Conservation (phyloP, 1,140 invertebrate genomes). For the Pachypeltis micranthus region DNA sequence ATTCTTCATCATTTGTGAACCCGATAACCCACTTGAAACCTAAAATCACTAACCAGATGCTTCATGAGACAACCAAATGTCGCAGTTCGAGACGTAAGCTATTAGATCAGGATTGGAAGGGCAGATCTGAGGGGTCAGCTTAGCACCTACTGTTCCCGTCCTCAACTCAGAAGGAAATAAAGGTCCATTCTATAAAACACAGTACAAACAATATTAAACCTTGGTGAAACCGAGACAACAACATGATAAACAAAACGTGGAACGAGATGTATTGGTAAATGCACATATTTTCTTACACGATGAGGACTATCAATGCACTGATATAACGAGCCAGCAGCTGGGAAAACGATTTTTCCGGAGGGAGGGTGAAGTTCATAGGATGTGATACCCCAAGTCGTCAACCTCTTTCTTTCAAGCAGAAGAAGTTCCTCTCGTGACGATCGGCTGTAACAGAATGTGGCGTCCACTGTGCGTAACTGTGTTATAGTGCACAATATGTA, state of each 20-base stretch:
- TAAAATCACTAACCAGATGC: slow-evolving; percentile 45
- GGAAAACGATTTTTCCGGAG: slow-evolving; percentile 77
- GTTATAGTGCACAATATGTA: slow-evolving; percentile 11
- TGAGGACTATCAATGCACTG: slow-evolving; percentile 62
- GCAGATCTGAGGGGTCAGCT: slow-evolving; percentile 83
- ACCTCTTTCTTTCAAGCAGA: slow-evolving; percentile 76
- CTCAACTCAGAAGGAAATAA: slow-evolving; percentile 59
- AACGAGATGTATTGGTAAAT: no score
- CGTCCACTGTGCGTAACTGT: slow-evolving; percentile 49
- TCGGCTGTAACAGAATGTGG: slow-evolving; percentile 32
- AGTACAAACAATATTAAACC: not conserved
- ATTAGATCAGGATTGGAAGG: slow-evolving; percentile 74
- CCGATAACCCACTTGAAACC: not conserved
- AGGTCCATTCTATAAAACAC: slow-evolving; percentile 45
- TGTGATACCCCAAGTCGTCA: slow-evolving; percentile 86
- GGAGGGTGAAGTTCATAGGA: slow-evolving; percentile 76
- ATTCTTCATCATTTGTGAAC: no score
- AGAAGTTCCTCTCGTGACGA: slow-evolving; percentile 77
- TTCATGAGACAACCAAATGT: slow-evolving; percentile 79
- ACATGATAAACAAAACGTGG: no score
- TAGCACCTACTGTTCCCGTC: slow-evolving; percentile 48
- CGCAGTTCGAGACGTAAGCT: slow-evolving; percentile 78
- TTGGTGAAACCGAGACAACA: no score
- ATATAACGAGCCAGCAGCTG: slow-evolving; percentile 72
- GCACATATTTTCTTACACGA: slow-evolving; percentile 43